Evolutionary conservation across 2,113 vertebrate species (phyloP), one percentile per base, ranked within the genome.

Genomic region (Falco punctatus): DNA sequence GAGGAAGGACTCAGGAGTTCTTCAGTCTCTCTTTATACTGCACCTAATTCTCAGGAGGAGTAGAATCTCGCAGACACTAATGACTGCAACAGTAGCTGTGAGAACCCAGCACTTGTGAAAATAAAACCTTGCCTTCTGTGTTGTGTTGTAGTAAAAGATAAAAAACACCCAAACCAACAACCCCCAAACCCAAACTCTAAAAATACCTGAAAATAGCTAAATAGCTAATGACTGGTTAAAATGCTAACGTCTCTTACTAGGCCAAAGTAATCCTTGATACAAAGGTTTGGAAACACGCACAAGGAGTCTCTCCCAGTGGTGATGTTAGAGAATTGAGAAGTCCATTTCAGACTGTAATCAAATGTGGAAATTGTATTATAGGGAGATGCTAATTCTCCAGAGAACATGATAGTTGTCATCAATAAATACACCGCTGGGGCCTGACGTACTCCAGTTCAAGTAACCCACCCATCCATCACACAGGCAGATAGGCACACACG

Each of bases 361-460:
- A 82, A 95, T 5, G 46, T 49, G 58, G 78, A 92, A 91, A 80
- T 40, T 27, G 30, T 87, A 10, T 61, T 67, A 46, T 27, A 66
- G 49, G 90, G 73, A 71, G 65, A 54, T 0, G 11, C 15, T 87
- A 46, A 65, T 84, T 95, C 81, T 87, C 91, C 64, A 28, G 95
- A 79, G 96, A 83, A 81, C 38, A 9, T 15, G 92, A 78, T 72
- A 95, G 90, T 54, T 78, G 67, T 79, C 21, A 22, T 44, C 11
- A 1, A 77, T 92, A 86, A 92, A 94, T 88, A 80, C 91, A 81
- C 70, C 51, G 28, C 80, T 91, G 78, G 78, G 93, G 57, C 73
- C 86, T 75, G 84, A 90, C 64, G 32, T 71, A 95, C 92, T 97
- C 90, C 1, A 1, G 77, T 96, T 97, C 91, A 77, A 78, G 94